Conservation (phyloP, 2,797 vertebrate species). For the Eleutherodactylus coqui region DNA sequence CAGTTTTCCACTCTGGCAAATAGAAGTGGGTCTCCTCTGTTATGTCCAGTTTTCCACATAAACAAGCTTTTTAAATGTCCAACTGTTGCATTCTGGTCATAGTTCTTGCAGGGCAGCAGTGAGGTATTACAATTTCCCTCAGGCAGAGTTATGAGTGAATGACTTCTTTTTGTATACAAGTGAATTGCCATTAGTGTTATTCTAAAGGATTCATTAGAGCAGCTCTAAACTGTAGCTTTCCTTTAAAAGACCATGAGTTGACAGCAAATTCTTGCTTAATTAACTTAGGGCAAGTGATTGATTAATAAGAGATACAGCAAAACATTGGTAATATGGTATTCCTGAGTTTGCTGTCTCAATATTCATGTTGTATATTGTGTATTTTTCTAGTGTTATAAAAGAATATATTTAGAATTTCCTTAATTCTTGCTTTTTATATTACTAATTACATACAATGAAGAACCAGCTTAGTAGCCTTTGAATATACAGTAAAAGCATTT, state of each 20-base stretch:
- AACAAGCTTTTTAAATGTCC: too few relatives aligned
- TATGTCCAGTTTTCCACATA: neutral
- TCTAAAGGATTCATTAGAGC: too few relatives aligned
- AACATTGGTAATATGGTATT: neutral
- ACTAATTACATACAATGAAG: slow-evolving; percentile 39
- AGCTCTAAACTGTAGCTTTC: too few relatives aligned
- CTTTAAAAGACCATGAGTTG: neutral
- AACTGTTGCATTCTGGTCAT: neutral
- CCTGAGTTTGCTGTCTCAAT: neutral
- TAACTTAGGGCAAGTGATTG: too few relatives aligned
- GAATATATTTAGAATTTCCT: neutral
- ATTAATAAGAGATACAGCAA: neutral
- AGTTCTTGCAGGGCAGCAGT: neutral
- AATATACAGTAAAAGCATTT: slow-evolving; percentile 57
- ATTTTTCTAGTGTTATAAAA: neutral
- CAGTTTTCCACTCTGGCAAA: neutral
- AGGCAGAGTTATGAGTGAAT: neutral
- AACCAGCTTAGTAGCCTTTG: slow-evolving; percentile 37
- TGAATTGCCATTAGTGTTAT: neutral
- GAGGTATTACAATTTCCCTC: neutral
- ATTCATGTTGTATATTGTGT: neutral
- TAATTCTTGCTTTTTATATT: slow-evolving; percentile 13
- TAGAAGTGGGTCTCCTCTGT: neutral
- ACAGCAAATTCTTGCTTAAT: neutral
- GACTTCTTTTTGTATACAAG: neutral